Evolutionary conservation across 1,140 invertebrate genomes (phyloP).

Genomic region (Atta colombica): DNA sequence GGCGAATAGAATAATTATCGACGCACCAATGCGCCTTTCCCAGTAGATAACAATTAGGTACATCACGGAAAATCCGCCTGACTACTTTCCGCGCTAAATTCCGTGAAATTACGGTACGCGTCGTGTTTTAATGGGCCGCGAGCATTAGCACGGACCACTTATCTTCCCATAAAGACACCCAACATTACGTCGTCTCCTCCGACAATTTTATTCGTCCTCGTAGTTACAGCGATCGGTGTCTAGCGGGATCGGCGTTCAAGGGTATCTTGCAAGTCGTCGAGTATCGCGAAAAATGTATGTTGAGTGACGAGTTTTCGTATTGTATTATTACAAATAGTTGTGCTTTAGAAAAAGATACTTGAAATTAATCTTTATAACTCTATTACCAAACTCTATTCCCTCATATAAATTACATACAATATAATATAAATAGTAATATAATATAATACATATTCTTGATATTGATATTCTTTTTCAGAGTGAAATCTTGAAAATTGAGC

Average conservation of each 20-base stretch:
- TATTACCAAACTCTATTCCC: background rate
- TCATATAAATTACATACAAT: background rate
- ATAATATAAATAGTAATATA: too few species aligned
- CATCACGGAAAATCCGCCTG: constrained; percentile 40
- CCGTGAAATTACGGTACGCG: constrained; percentile 60
- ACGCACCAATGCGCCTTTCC: constrained; percentile 16
- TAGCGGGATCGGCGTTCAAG: constrained; percentile 19
- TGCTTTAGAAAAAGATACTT: background rate
- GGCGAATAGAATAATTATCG: constrained; percentile 67
- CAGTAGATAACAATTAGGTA: constrained; percentile 66
- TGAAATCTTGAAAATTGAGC: too few species aligned
- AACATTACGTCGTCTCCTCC: constrained; percentile 53
- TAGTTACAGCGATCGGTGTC: background rate
- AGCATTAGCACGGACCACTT: constrained; percentile 71
- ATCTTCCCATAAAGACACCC: constrained; percentile 67
- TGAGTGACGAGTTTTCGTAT: background rate
- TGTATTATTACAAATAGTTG: background rate
- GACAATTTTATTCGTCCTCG: constrained; percentile 67
- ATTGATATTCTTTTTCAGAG: too few species aligned
- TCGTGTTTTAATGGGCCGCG: constrained; percentile 68
- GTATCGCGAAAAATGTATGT: background rate
- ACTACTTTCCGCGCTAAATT: constrained; percentile 50
- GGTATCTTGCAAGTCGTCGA: constrained; percentile 27
- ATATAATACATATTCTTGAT: too few species aligned
- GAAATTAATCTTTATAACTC: background rate